phyloP scores from a whole-genome alignment of 2,113 vertebrate genomes.

The Leuciscus idus region DNA sequence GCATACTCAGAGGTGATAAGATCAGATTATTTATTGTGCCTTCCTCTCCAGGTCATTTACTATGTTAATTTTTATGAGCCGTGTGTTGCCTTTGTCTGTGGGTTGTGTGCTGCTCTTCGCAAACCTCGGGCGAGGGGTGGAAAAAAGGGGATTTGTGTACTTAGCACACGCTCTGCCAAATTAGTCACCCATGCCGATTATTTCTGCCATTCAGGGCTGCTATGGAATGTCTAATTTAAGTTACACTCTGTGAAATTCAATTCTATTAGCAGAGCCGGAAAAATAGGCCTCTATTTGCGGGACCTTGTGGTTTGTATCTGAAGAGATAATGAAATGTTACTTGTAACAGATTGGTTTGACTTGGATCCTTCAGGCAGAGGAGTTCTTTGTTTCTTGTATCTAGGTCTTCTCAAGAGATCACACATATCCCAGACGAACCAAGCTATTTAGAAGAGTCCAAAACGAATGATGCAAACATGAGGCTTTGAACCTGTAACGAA shows the following conservation, averaged over 20 bases:
- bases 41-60: constrained; percentile 91
- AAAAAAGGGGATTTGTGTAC: constrained; percentile 91
- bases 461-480: constrained; percentile 43
- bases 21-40: constrained; percentile 92
- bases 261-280: constrained; percentile 77
- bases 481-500: constrained; percentile 23
- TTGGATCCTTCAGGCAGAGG: constrained; percentile 64
- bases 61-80: constrained; percentile 97
- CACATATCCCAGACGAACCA: constrained; percentile 14
- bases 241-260: constrained; percentile 88
- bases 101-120: constrained; percentile 53
- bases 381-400: constrained; percentile 31
- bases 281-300: constrained; percentile 70
- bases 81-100: constrained; percentile 90
- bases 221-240: constrained; percentile 91
- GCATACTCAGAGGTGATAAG: constrained; percentile 83
- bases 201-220: constrained; percentile 87
- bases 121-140: constrained; percentile 77
- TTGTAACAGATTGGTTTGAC: constrained; percentile 62
- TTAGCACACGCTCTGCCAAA: constrained; percentile 91
- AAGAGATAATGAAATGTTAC: constrained; percentile 68
- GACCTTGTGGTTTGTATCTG: constrained; percentile 76
- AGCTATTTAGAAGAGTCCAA: constrained; percentile 37
- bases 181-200: constrained; percentile 94
- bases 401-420: constrained; percentile 31